Evolutionary conservation across 2,113 vertebrate species (phyloP).

Genomic region (Gymnorhina tibicen): DNA sequence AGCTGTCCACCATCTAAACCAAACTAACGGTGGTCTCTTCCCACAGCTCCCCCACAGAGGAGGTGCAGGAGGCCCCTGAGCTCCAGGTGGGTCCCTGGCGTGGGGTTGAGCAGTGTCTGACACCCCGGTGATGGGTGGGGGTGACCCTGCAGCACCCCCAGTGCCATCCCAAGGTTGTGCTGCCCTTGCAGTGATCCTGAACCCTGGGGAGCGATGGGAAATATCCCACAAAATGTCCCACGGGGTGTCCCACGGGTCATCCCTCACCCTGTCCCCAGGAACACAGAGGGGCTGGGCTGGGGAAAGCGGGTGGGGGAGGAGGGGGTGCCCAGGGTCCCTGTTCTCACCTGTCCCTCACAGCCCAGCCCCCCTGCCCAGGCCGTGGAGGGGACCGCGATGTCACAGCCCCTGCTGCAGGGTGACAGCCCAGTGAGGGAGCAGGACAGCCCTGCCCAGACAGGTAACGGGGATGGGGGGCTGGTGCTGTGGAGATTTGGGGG

Average conservation of each 20-base stretch:
- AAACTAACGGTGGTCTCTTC: background rate
- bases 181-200: background rate
- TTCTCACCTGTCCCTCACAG: background rate
- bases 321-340: rapidly evolving
- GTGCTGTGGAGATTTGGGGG: rapidly evolving
- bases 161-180: background rate
- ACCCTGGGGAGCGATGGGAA: background rate
- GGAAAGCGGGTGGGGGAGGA: rapidly evolving
- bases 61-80: background rate
- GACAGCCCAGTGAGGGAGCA: rapidly evolving
- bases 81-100: background rate
- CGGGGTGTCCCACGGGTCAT: background rate
- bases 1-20: background rate
- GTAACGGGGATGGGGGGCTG: background rate
- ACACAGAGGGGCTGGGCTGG: background rate
- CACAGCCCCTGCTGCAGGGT: background rate
- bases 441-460: background rate
- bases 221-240: background rate
- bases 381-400: background rate
- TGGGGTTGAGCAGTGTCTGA: background rate
- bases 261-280: background rate
- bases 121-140: background rate
- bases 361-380: background rate
- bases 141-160: background rate
- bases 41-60: background rate